Evolutionary conservation across 2,113 vertebrate genomes (phyloP).

Genomic region (western clawed frog (Xenopus tropicalis)): UCB_Xtro_10.0 CM004445.2:60703001-60703500

Average conservation of each 20-base stretch:
- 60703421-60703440: too few species aligned
- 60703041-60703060: constrained; percentile 10
- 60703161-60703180: constrained; percentile 12
- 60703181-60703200: constrained; percentile 22
- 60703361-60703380: too few species aligned
- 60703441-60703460: too few species aligned
- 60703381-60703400: too few species aligned
- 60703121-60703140: constrained; percentile 7
- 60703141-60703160: constrained; percentile 28
- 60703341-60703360: too few species aligned
- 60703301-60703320: too few species aligned
- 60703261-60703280: not conserved
- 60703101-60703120: constrained; percentile 27
- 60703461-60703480: too few species aligned
- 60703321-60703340: too few species aligned
- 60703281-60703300: too few species aligned
- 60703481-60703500: too few species aligned
- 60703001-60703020: constrained; percentile 4
- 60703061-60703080: not conserved
- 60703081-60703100: constrained; percentile 1
- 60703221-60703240: not conserved
- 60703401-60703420: too few species aligned
- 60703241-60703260: not conserved
- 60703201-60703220: constrained; percentile 1
- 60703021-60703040: constrained; percentile 17